A percentile compares a stretch with the other conserved stretches of the same genome.
Evolutionary conservation across 2,888 invertebrate genomes (phyloP).

Genomic region (Penaeus monodon): DNA sequence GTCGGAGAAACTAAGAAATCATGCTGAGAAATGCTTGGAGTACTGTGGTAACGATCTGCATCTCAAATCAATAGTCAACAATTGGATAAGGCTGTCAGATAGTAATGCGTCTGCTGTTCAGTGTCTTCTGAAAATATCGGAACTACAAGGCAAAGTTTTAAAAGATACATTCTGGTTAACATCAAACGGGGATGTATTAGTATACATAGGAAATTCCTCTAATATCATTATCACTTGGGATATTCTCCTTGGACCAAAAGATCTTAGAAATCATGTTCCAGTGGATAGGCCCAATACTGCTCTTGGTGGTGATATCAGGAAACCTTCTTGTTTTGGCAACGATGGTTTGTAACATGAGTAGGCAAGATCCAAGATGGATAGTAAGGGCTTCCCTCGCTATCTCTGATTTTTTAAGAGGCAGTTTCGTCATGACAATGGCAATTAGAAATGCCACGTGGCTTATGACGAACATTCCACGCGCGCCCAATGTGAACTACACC

Average conservation of each 20-base stretch:
- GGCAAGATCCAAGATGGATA: background rate
- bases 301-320: constrained; percentile 15
- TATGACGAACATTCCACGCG: background rate
- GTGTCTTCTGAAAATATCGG: background rate
- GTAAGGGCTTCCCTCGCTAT: constrained; percentile 22
- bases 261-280: constrained; percentile 8
- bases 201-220: constrained; percentile 31
- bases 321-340: constrained; percentile 30
- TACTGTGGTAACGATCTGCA: no score
- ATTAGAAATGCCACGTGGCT: background rate
- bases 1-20: no score
- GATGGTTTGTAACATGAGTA: background rate
- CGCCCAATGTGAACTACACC: background rate
- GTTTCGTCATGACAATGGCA: constrained; percentile 28
- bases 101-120: background rate
- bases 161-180: constrained; percentile 37
- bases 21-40: no score
- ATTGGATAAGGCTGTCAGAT: no score
- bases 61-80: no score
- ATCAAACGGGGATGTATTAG: background rate
- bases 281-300: background rate
- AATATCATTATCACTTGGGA: constrained; percentile 40
- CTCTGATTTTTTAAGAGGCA: constrained; percentile 21
- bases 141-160: background rate
- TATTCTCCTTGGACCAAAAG: constrained; percentile 27